Evolutionary conservation across 2,888 invertebrate species (phyloP), one percentile per base, ranked within the genome.

Genomic region (Noctua pronuba): DNA sequence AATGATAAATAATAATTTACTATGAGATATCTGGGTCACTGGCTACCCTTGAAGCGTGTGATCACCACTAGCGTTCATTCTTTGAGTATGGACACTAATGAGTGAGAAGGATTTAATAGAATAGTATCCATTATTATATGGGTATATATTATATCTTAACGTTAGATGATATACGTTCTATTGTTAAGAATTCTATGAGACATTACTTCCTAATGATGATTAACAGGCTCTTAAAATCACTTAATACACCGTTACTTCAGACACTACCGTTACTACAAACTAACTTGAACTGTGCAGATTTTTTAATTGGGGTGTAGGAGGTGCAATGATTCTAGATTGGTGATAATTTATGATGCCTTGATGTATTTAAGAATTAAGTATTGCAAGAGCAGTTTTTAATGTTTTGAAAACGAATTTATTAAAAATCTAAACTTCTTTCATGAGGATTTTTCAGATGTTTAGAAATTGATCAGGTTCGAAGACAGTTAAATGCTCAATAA

Each of bases 21-120:
- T 49, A 49, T 49, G 46, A 44, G 8, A n/a, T 41, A 58, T 69
- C 11, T 69, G 52, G 66, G 49, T 52, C 18, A 73, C 35, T 11
- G 7, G 35, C 41, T 67, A 46, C 18, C 52, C 62, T 68, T 83
- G 68, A 31, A 18, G 55, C 18, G 62, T 46, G n/a, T 62, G 49
- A 62, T 79, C 49, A 67, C 49, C 49, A 44, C 24, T 18, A 31
- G 24, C 21, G 10, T n/a, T 62, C 49, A 21, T 58, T 24, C 18
- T 28, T 62, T 68, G 24, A 35, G n/a, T 49, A 41, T 58, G 38
- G 49, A 73, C 46, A 31, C 11, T 49, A 28, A 49, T 72, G 16
- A 62, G 16, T 41, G 10, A 60, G n/a, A 82, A 82, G 52, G 13
- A 82, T 31, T 31, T 1, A 35, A 75, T 55, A 46, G 28, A 75